Conservation (phyloP, 1,140 invertebrate species). For the Ceratina japonica region DNA sequence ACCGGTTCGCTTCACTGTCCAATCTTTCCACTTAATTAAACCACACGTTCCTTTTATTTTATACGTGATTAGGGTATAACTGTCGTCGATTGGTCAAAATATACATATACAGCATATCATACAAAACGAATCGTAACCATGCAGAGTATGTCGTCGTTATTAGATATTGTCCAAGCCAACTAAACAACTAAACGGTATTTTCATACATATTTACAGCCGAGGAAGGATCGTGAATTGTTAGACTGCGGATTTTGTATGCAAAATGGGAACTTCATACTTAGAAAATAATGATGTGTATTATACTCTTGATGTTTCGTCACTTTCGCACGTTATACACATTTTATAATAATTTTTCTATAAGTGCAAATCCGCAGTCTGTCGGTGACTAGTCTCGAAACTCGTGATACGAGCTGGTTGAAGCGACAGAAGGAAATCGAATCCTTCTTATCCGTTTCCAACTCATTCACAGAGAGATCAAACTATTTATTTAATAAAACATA, state of each 20-base stretch:
- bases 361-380: no score
- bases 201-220: slow-evolving; percentile 72
- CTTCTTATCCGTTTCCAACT: not conserved
- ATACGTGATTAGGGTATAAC: slow-evolving; percentile 11
- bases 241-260: slow-evolving; percentile 7
- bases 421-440: not conserved
- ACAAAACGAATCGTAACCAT: slow-evolving; percentile 65
- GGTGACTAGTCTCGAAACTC: slow-evolving; percentile 22
- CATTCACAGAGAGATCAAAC: not conserved
- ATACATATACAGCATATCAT: slow-evolving; percentile 58
- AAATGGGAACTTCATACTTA: no score
- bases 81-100: slow-evolving; percentile 58
- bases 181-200: slow-evolving; percentile 69
- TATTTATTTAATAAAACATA: slow-evolving; percentile 2
- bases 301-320: no score
- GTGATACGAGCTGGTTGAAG: slow-evolving; percentile 19
- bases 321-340: no score
- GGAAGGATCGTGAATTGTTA: slow-evolving; percentile 49
- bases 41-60: not conserved
- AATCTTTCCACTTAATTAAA: not conserved
- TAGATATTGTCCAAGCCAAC: slow-evolving; percentile 70
- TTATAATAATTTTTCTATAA: no score
- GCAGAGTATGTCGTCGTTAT: slow-evolving; percentile 48
- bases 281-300: no score
- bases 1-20: not conserved